Percentiles rank a stretch among this genome's conserved stretches.
These are phyloP conservation scores for Spea hammondii DNA, from an alignment of 2,797 vertebrate species.

Conservation along the genomic window DNA sequence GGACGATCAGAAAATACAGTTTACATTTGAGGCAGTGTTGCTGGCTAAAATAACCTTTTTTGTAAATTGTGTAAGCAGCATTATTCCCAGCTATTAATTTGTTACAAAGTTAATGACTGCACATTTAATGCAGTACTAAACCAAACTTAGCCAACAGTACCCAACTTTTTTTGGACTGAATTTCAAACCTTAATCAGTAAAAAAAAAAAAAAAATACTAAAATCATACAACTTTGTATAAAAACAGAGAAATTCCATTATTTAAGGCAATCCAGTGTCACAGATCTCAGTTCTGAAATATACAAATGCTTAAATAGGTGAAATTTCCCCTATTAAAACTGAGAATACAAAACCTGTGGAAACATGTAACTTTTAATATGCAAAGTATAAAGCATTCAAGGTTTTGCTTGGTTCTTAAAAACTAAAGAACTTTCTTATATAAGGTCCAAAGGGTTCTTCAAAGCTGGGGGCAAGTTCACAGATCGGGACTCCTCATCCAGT, in stretches of 20 bases:
- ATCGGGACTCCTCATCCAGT: slow-evolving; percentile 87
- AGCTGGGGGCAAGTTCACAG: slow-evolving; percentile 86
- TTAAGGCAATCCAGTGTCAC: slow-evolving; percentile 20
- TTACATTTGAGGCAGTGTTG: no score
- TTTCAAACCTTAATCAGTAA: not conserved
- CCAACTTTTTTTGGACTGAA: no score
- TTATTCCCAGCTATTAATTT: no score
- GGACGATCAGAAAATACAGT: no score
- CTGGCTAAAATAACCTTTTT: no score
- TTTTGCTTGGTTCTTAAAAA: not conserved
- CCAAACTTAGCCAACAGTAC: no score
- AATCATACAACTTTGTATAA: slow-evolving; percentile 26
- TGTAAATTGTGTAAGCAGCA: no score
- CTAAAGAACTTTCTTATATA: slow-evolving; percentile 54
- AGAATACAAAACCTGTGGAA: slow-evolving; percentile 73
- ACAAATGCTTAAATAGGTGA: slow-evolving; percentile 15
- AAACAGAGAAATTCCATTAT: slow-evolving; percentile 9
- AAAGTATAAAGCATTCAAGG: slow-evolving; percentile 61
- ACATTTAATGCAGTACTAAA: no score
- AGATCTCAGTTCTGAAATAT: slow-evolving; percentile 52
- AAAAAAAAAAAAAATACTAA: slow-evolving; percentile 28
- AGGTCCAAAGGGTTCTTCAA: slow-evolving; percentile 85
- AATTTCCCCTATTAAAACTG: slow-evolving; percentile 61
- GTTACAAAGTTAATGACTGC: no score
- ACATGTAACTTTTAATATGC: slow-evolving; percentile 65